These are phyloP conservation scores for Parauchenoglanis ngamensis DNA, from an alignment of 2,797 vertebrate species.

Conservation along the genomic window DNA sequence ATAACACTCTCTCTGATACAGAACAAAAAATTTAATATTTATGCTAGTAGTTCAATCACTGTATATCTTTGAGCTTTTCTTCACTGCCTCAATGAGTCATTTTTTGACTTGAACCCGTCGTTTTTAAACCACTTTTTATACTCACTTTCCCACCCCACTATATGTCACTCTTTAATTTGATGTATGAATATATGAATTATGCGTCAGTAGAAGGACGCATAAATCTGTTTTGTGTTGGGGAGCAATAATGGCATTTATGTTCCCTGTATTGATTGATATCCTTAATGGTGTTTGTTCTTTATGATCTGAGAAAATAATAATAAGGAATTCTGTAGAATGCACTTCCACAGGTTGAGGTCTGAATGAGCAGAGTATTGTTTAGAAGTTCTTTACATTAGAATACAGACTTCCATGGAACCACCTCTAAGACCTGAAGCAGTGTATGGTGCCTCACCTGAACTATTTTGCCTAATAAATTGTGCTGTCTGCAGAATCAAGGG, in stretches of 20 bases:
- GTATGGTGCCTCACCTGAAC: not conserved
- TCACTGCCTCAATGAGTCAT: not conserved
- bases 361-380: constrained; percentile 43
- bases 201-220: constrained; percentile 70
- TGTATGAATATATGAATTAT: constrained; percentile 85
- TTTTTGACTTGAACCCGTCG: constrained; percentile 3
- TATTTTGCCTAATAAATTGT: not conserved
- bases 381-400: not conserved
- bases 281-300: constrained; percentile 85
- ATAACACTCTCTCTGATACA: no score
- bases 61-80: not conserved
- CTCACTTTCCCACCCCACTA: constrained; percentile 61
- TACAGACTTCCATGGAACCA: not conserved
- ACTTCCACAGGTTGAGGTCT: constrained; percentile 56
- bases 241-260: constrained; percentile 72
- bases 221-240: constrained; percentile 75
- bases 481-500: not conserved
- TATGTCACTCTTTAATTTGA: constrained; percentile 83
- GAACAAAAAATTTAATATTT: no score
- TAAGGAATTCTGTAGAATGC: constrained; percentile 77
- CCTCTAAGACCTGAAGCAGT: not conserved
- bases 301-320: constrained; percentile 78
- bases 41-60: not conserved
- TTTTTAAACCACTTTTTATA: constrained; percentile 63
- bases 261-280: constrained; percentile 77